These are phyloP conservation scores for Manis crassicaudata DNA, from an alignment of 2,797 vertebrate species.

Conservation along the genomic window DNA sequence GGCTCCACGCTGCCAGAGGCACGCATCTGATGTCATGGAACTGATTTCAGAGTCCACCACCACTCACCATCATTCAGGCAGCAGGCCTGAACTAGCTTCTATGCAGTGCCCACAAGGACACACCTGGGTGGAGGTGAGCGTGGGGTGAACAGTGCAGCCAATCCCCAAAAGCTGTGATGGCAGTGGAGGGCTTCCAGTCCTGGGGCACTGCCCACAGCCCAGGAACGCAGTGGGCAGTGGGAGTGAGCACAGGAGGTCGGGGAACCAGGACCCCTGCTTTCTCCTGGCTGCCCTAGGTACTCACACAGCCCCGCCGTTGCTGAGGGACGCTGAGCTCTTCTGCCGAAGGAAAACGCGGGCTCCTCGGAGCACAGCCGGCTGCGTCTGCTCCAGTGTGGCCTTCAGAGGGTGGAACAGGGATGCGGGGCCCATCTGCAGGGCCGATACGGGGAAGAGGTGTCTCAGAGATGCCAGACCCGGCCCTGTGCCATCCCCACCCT, in stretches of 20 bases:
- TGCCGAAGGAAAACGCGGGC: constrained; percentile 87
- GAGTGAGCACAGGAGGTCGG: neutral
- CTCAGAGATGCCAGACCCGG: too few relatives aligned
- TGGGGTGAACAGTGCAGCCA: neutral
- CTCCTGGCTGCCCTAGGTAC: constrained; percentile 71
- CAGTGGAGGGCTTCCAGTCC: neutral
- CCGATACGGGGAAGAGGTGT: neutral
- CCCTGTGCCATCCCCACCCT: neutral
- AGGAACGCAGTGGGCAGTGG: too few relatives aligned
- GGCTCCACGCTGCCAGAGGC: neutral
- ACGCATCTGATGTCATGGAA: accelerated
- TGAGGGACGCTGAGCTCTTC: constrained; percentile 91
- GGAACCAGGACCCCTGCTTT: neutral
- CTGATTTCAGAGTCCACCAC: too few relatives aligned
- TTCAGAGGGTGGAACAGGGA: constrained; percentile 92
- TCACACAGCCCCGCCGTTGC: constrained; percentile 94
- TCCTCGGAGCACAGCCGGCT: constrained; percentile 86
- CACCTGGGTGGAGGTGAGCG: neutral
- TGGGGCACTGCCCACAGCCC: neutral
- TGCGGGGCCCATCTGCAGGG: constrained; percentile 85
- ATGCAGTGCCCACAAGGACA: neutral
- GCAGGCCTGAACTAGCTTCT: too few relatives aligned
- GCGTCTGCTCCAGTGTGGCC: constrained; percentile 90
- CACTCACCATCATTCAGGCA: too few relatives aligned
- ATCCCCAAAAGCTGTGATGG: neutral